Conservation (phyloP, 2,888 invertebrate species). For the Macrophya annulata region DNA sequence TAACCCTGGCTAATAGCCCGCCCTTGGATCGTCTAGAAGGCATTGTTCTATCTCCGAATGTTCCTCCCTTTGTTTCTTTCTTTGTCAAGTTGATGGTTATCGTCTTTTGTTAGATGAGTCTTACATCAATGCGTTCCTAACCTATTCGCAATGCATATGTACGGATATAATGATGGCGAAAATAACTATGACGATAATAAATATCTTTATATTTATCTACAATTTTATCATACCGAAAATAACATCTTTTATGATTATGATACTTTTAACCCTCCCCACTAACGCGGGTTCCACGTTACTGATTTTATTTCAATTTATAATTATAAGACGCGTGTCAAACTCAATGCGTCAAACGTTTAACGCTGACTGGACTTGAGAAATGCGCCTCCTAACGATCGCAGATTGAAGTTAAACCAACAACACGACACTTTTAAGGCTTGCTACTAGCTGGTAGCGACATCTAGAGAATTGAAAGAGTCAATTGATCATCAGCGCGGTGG, state of each 20-base stretch:
- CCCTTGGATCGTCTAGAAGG: constrained; percentile 83
- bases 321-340: constrained; percentile 17
- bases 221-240: background rate
- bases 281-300: constrained; percentile 25
- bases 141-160: background rate
- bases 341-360: constrained; percentile 4
- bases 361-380: background rate
- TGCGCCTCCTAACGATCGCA: background rate
- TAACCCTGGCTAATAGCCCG: constrained; percentile 91
- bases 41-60: constrained; percentile 78
- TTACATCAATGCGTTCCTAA: background rate
- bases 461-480: background rate
- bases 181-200: background rate
- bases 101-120: background rate
- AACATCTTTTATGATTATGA: background rate
- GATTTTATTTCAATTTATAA: background rate
- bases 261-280: background rate
- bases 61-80: background rate
- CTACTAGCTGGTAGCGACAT: background rate
- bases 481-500: background rate
- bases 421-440: background rate
- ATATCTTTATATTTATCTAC: background rate
- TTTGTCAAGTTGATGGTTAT: background rate
- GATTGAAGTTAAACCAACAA: background rate
- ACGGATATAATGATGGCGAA: background rate